phyloP scores from a whole-genome alignment of 2,113 vertebrate genomes.

The Notiomystis cincta region DNA sequence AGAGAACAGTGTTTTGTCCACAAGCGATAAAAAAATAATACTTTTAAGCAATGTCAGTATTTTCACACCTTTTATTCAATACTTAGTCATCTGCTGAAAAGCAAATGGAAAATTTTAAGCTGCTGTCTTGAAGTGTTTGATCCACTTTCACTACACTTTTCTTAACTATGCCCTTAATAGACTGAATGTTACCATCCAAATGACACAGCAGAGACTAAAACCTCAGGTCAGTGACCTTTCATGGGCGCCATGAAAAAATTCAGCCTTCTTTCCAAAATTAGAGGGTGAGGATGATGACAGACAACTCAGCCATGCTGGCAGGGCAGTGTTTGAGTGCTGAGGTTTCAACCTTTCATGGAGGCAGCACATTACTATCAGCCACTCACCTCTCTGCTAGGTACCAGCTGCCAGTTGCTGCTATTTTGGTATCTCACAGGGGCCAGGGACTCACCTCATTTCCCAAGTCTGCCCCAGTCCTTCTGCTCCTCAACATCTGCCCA shows the following conservation, averaged over 20 bases:
- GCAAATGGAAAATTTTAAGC: background rate
- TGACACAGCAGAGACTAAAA: conserved; percentile 17
- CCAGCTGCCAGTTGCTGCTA: background rate
- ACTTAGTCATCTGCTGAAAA: background rate
- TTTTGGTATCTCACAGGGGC: background rate
- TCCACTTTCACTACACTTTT: background rate
- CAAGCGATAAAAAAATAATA: background rate
- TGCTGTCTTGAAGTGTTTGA: background rate
- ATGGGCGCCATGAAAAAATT: background rate
- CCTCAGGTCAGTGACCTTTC: conserved; percentile 16
- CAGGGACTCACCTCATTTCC: background rate
- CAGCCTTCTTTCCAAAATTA: background rate
- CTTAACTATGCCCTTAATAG: background rate
- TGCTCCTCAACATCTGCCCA: background rate
- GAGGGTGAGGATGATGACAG: background rate
- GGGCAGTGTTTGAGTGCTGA: background rate
- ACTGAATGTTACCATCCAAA: background rate
- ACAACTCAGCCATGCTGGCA: background rate
- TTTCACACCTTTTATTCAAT: background rate
- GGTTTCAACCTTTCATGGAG: background rate
- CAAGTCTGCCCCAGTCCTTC: background rate
- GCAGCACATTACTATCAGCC: background rate
- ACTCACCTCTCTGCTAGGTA: background rate
- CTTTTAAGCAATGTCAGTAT: background rate
- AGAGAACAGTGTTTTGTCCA: background rate